These are phyloP conservation scores for Syngnathus floridae DNA, from an alignment of 2,113 vertebrate species.

Conservation along the genomic window DNA sequence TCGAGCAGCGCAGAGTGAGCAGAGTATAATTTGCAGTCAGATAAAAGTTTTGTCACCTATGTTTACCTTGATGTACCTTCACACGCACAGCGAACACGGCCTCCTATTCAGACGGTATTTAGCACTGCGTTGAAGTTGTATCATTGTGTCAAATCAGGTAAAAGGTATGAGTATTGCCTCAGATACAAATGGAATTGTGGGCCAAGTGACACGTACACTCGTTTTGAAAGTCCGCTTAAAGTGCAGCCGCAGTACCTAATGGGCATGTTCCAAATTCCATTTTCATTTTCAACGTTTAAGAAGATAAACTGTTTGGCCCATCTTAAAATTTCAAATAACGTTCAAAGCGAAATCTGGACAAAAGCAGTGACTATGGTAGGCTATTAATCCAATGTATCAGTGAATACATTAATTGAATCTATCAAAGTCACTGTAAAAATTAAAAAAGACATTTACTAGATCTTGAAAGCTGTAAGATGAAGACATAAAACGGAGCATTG, in stretches of 20 bases:
- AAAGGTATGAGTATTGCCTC: too few relatives aligned
- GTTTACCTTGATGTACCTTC: too few relatives aligned
- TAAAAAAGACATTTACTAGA: conserved; percentile 1
- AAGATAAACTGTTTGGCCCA: background rate
- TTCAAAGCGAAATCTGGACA: background rate
- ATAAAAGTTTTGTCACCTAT: too few relatives aligned
- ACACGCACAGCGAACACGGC: too few relatives aligned
- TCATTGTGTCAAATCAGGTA: too few relatives aligned
- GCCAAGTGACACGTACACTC: too few relatives aligned
- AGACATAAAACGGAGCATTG: background rate
- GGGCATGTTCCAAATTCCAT: background rate
- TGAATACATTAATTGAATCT: background rate
- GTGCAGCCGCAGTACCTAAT: background rate
- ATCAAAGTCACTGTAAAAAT: background rate
- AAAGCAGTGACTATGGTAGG: background rate
- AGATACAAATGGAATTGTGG: too few relatives aligned
- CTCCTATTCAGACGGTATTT: too few relatives aligned
- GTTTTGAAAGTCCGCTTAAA: too few relatives aligned
- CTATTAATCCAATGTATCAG: background rate
- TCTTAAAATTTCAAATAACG: background rate
- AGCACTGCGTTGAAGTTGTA: too few relatives aligned
- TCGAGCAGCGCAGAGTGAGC: too few relatives aligned
- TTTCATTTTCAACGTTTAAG: background rate
- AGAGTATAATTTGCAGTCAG: too few relatives aligned
- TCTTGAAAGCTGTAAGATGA: background rate